These are phyloP conservation scores for Platynereis dumerilii DNA, from an alignment of 2,888 invertebrate species.

Conservation along the genomic window DNA sequence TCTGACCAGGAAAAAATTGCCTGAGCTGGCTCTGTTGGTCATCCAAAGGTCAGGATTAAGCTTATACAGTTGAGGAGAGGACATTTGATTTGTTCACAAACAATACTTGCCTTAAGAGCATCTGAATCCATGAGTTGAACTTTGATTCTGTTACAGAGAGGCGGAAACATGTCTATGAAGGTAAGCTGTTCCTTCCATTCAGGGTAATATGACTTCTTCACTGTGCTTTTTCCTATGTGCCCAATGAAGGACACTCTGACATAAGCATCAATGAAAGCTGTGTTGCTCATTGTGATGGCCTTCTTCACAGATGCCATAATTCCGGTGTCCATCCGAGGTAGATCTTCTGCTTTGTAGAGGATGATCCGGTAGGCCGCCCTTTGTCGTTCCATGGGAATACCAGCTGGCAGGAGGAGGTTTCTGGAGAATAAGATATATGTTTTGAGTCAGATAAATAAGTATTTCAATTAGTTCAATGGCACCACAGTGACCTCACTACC, in stretches of 20 bases:
- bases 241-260: conserved; percentile 40
- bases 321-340: conserved; percentile 41
- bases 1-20: too few species aligned
- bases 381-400: conserved; percentile 39
- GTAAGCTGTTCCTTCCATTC: conserved; percentile 40
- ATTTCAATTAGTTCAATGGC: too few species aligned
- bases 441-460: too few species aligned
- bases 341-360: conserved; percentile 40
- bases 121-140: conserved; percentile 34
- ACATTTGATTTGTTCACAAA: too few species aligned
- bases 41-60: too few species aligned
- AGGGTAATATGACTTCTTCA: conserved; percentile 40
- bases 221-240: conserved; percentile 38
- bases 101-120: conserved; percentile 15
- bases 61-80: too few species aligned
- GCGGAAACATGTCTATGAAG: conserved; percentile 44
- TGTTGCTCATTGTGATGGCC: conserved; percentile 32
- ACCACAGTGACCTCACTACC: too few species aligned
- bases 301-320: conserved; percentile 39
- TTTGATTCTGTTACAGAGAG: conserved; percentile 42
- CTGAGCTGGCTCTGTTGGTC: too few species aligned
- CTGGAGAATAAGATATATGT: conserved; percentile 29
- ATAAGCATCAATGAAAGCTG: conserved; percentile 40
- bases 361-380: conserved; percentile 34
- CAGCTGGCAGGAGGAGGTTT: conserved; percentile 40